Conservation (phyloP, 2,888 invertebrate genomes). For the Yponomeuta sedellus region DNA sequence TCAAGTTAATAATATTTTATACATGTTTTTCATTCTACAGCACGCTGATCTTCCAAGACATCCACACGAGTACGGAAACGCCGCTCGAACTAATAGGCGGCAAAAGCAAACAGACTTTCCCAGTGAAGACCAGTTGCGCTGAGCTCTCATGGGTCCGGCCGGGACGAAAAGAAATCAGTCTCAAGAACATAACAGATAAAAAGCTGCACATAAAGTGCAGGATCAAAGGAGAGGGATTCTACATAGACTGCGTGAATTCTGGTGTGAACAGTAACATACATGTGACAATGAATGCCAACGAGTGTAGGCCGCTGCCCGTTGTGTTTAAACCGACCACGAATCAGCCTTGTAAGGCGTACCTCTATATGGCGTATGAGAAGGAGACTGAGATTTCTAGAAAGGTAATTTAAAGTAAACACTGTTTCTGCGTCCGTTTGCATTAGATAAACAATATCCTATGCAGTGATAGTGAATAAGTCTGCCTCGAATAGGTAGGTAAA, state of each 20-base stretch:
- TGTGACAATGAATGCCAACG: slow-evolving; percentile 48
- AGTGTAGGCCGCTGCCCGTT: slow-evolving; percentile 50
- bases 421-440: no score
- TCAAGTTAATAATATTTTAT: background rate
- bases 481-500: no score
- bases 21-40: slow-evolving; percentile 31
- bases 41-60: slow-evolving; percentile 52
- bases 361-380: slow-evolving; percentile 54
- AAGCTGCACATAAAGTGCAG: slow-evolving; percentile 55
- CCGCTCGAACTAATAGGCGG: slow-evolving; percentile 46
- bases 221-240: slow-evolving; percentile 43
- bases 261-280: slow-evolving; percentile 24
- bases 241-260: background rate
- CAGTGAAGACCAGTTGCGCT: slow-evolving; percentile 54
- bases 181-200: slow-evolving; percentile 52
- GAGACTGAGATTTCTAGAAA: slow-evolving; percentile 52
- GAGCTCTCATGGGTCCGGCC: slow-evolving; percentile 54
- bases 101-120: slow-evolving; percentile 45
- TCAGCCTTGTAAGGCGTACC: slow-evolving; percentile 41
- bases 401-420: slow-evolving; percentile 31
- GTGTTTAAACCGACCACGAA: slow-evolving; percentile 44
- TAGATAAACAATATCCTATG: no score
- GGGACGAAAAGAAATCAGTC: slow-evolving; percentile 56
- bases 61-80: slow-evolving; percentile 37
- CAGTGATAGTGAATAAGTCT: no score